Conservation (phyloP, 2,113 vertebrate genomes). For the Crocuta crocuta region DNA sequence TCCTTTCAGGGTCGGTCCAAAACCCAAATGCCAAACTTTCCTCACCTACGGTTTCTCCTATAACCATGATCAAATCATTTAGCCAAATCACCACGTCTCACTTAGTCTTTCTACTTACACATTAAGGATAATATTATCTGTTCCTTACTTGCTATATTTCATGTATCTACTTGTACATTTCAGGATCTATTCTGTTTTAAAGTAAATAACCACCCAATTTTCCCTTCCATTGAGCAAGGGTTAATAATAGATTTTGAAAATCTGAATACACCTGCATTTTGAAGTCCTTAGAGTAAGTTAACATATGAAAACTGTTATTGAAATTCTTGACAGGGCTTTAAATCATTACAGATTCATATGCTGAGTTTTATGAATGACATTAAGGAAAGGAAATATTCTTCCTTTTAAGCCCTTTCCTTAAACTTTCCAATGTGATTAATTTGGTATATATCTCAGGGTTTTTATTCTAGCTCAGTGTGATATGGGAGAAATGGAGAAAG, state of each 20-base stretch:
- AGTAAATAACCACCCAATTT: neutral
- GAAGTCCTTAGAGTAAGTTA: slow-evolving; percentile 57
- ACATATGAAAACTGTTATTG: neutral
- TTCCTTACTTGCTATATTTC: neutral
- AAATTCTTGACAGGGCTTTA: slow-evolving; percentile 31
- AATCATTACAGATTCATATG: neutral
- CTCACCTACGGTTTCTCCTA: neutral
- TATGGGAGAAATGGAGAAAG: neutral
- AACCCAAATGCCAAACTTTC: neutral
- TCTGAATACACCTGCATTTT: slow-evolving; percentile 24
- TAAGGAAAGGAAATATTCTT: slow-evolving; percentile 17
- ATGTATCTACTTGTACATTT: neutral
- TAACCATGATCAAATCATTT: neutral
- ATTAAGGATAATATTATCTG: neutral
- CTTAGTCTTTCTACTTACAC: neutral
- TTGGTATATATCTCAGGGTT: neutral
- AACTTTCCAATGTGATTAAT: neutral
- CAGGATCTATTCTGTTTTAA: slow-evolving; percentile 8
- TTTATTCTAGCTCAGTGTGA: neutral
- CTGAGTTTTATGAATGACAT: slow-evolving; percentile 34
- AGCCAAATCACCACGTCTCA: neutral
- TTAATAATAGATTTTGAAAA: slow-evolving; percentile 22
- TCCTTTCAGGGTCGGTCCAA: neutral
- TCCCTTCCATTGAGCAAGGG: neutral
- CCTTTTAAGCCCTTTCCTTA: slow-evolving; percentile 33